A percentile compares a stretch with the other conserved stretches of the same genome.
Conservation (phyloP, 2,797 vertebrate species). For the Nannoperca australis region DNA sequence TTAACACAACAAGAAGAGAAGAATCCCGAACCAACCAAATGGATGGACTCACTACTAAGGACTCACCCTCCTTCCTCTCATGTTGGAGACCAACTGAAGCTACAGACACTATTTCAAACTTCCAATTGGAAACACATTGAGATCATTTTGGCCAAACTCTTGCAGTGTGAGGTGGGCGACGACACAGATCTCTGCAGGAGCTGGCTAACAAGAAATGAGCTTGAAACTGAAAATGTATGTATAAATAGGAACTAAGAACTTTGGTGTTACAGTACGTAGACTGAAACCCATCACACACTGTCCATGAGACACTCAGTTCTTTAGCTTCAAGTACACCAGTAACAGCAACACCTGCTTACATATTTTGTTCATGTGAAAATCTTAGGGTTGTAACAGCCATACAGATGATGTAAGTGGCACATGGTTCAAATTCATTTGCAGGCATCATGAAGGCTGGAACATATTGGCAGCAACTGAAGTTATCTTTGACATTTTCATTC, state of each 20-base stretch:
- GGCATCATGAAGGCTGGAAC: background rate
- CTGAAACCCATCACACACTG: background rate
- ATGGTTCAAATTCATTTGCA: background rate
- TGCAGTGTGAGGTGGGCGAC: slow-evolving; percentile 1
- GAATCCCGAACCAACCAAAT: background rate
- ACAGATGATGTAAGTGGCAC: background rate
- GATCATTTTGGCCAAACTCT: slow-evolving; percentile 14
- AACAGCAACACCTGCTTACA: background rate
- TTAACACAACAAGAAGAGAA: background rate
- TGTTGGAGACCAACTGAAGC: background rate
- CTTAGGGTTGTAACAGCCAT: background rate
- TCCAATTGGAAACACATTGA: background rate
- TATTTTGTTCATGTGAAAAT: background rate
- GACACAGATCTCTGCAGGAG: background rate
- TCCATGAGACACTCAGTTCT: background rate
- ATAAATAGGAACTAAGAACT: background rate
- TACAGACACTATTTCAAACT: background rate
- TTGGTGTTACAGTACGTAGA: background rate
- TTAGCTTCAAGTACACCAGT: background rate
- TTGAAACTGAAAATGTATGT: background rate
- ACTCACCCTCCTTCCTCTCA: background rate
- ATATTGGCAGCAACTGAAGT: background rate
- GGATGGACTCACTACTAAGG: background rate
- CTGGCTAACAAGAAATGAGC: background rate
- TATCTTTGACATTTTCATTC: background rate